Evolutionary conservation across 2,797 vertebrate species (phyloP).

Genomic region (Enteromius unitaeniatus): DNA sequence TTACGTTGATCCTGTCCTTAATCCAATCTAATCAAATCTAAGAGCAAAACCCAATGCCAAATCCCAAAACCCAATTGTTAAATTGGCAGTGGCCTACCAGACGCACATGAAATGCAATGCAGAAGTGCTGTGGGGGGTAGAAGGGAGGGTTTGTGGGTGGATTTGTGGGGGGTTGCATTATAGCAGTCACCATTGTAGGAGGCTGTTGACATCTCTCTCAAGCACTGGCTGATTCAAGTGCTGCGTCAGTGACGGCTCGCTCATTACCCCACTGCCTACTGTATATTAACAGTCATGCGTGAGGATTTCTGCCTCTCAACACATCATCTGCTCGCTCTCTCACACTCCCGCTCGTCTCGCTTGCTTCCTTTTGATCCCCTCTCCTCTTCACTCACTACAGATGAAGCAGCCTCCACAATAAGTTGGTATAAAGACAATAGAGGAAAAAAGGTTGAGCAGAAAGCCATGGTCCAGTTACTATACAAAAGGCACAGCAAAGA

Average conservation of each 20-base stretch:
- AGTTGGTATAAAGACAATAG: conserved; percentile 36
- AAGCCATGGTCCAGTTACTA: conserved; percentile 15
- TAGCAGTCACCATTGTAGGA: conserved; percentile 37
- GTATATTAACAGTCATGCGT: conserved; percentile 50
- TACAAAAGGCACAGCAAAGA: neutral
- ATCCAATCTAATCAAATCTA: conserved; percentile 32
- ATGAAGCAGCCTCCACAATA: conserved; percentile 44
- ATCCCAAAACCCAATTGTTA: conserved; percentile 26
- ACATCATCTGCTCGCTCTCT: conserved; percentile 52
- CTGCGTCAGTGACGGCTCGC: conserved; percentile 37
- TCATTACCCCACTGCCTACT: conserved; percentile 57
- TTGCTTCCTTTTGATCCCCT: conserved; percentile 35
- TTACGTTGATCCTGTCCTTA: conserved; percentile 27
- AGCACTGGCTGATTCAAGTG: conserved; percentile 29
- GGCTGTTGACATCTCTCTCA: conserved; percentile 55
- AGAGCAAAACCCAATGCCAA: conserved; percentile 9
- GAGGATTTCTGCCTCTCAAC: conserved; percentile 56
- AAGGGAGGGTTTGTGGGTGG: neutral
- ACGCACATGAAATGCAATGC: neutral
- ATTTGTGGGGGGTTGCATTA: conserved; percentile 41
- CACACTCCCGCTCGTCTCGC: conserved; percentile 23
- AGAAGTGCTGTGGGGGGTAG: conserved; percentile 12
- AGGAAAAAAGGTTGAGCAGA: conserved; percentile 14
- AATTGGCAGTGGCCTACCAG: conserved; percentile 9
- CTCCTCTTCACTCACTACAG: conserved; percentile 24